Evolutionary conservation across 1,140 invertebrate species (phyloP).

Genomic region (Drosophila gunungcola): DNA sequence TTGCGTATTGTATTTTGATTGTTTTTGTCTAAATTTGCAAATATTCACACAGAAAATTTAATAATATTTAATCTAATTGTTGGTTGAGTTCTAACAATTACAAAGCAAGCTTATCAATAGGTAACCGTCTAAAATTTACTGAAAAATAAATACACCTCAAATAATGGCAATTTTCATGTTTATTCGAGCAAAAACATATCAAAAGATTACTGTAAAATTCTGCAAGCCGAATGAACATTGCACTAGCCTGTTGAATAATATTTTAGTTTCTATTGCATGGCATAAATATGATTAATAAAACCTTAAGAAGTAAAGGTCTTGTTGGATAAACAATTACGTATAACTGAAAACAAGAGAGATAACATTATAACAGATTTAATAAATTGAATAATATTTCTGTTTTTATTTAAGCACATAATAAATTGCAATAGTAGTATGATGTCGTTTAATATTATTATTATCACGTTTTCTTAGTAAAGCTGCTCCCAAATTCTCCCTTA

Average conservation of each 20-base stretch:
- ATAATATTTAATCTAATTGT: constrained; percentile 15
- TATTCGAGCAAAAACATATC: constrained; percentile 55
- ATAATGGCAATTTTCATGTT: constrained; percentile 56
- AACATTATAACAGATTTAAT: too few relatives aligned
- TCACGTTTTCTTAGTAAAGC: too few relatives aligned
- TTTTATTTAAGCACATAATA: too few relatives aligned
- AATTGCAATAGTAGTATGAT: too few relatives aligned
- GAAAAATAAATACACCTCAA: constrained; percentile 24
- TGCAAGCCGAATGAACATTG: constrained; percentile 10
- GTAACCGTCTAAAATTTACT: constrained; percentile 1
- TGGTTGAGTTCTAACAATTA: constrained; percentile 17
- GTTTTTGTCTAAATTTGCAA: neutral
- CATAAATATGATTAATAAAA: too few relatives aligned
- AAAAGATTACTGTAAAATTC: constrained; percentile 6
- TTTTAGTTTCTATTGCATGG: too few relatives aligned
- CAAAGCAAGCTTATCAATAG: constrained; percentile 6
- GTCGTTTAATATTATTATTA: too few relatives aligned
- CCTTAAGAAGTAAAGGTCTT: too few relatives aligned
- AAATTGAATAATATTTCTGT: too few relatives aligned
- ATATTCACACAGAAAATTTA: constrained; percentile 9
- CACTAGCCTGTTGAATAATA: neutral
- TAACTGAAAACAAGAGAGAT: too few relatives aligned
- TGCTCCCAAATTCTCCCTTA: too few relatives aligned
- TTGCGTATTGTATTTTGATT: neutral
- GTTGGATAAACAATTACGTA: too few relatives aligned